Evolutionary conservation across 2,888 invertebrate species (phyloP).

Genomic region (Sarcophaga caerulescens): DNA sequence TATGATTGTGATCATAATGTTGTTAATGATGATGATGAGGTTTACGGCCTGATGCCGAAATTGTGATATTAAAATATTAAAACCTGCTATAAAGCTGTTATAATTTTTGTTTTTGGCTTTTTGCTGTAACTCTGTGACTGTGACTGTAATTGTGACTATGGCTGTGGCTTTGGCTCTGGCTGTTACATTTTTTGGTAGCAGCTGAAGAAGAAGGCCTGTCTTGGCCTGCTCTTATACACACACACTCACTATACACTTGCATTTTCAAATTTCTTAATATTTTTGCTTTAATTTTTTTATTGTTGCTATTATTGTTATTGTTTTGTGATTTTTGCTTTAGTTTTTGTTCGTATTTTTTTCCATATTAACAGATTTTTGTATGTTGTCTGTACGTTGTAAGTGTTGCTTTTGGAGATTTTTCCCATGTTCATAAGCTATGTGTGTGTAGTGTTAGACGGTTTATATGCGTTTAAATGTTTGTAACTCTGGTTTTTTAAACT

Average conservation of each 20-base stretch:
- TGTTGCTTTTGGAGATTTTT: too few species aligned
- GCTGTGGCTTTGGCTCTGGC: too few species aligned
- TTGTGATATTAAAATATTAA: conserved; percentile 50
- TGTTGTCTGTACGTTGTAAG: too few species aligned
- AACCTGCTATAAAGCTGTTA: conserved; percentile 34
- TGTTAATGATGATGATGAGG: conserved; percentile 31
- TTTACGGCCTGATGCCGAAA: conserved; percentile 65
- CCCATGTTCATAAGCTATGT: too few species aligned
- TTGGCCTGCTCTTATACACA: neutral
- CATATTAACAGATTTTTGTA: too few species aligned
- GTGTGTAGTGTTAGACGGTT: too few species aligned
- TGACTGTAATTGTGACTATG: too few species aligned
- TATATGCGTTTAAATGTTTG: too few species aligned
- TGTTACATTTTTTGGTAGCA: conserved; percentile 29
- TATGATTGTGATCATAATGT: conserved; percentile 41
- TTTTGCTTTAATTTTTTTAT: conserved; percentile 29
- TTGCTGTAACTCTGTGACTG: neutral
- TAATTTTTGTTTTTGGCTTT: neutral
- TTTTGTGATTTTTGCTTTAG: too few species aligned
- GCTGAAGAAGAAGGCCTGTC: conserved; percentile 50
- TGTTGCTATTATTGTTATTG: conserved; percentile 2
- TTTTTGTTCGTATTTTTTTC: too few species aligned
- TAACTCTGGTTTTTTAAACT: too few species aligned
- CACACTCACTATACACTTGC: conserved; percentile 13
- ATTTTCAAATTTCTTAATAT: conserved; percentile 60